Evolutionary conservation across 37 sponge, comb jelly and placozoan genomes (phyloP), one percentile per base, ranked within the genome.

Genomic region (Ianthella basta): DNA sequence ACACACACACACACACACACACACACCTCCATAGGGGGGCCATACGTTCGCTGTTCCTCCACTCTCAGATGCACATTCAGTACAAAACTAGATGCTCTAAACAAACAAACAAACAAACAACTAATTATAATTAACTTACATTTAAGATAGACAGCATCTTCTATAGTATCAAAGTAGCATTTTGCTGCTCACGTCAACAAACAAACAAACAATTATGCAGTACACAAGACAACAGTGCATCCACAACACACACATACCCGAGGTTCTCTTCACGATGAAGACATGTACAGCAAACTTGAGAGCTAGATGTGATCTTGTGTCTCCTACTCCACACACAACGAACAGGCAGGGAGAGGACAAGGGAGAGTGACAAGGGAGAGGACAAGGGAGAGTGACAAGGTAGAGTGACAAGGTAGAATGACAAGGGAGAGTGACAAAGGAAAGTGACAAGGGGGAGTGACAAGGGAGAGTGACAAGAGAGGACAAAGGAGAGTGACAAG

Each of bases 181-280:
- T n/a, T n/a, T n/a, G n/a, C n/a, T n/a, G n/a, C n/a, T n/a, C n/a
- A n/a, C n/a, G n/a, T n/a, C n/a, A 61, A 61, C 79, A 78, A 20
- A 78, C 79, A 78, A 20, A 78, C 79, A 78, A 20, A 53, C 79
- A 44, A 44, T 10, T 8, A 44, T 10, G 6, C 8, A 44, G 50
- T 44, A 8, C 50, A 24, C 37, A 40, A 32, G 53, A 75, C 53
- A 34, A 32, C 16, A 34, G 39, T n/a, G 23, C 68, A 6, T 70
- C 37, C 34, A 36, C 21, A 25, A 2, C 72, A 56, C 44, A 4
- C n/a, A 59, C 82, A 44, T 33, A 89, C 90, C 59, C 25, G 0
- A 89, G 82, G 36, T 72, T 55, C 41, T 89, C 90, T 24, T 89
- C 90, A 25, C 69, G 73, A 6, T 56, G 73, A 1, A 89, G 78